A percentile compares a stretch with the other conserved stretches of the same genome.
Evolutionary conservation across 30 jellyfish, hydroid and myxozoan genomes (phyloP).

Genomic region (Mastigias papua): DNA sequence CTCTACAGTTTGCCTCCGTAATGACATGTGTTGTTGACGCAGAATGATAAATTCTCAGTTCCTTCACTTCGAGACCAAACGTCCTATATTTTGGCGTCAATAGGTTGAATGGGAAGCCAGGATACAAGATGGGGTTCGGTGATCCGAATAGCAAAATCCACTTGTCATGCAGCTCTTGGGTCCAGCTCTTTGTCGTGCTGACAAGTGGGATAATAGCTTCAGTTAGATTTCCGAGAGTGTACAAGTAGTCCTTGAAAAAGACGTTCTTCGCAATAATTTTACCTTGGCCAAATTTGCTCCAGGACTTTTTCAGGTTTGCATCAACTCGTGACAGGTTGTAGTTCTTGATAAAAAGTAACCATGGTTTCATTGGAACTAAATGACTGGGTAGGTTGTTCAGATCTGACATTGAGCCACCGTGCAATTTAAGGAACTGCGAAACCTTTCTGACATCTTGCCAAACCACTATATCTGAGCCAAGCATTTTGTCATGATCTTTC

Average conservation of each 20-base stretch:
- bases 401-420: conserved; percentile 42
- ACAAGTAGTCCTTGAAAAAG: conserved; percentile 44
- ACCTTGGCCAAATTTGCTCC: conserved; percentile 63
- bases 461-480: conserved; percentile 25
- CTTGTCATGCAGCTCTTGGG: conserved; percentile 56
- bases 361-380: conserved; percentile 51
- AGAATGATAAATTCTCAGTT: background rate
- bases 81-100: conserved; percentile 37
- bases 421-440: background rate
- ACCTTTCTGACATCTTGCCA: conserved; percentile 59
- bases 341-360: conserved; percentile 33
- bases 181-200: conserved; percentile 60
- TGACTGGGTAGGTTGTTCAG: conserved; percentile 23
- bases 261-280: background rate
- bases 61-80: conserved; percentile 25
- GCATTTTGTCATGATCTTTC: conserved; percentile 12
- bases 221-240: conserved; percentile 56
- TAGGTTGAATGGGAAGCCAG: conserved; percentile 57
- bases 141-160: conserved; percentile 66
- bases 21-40: background rate
- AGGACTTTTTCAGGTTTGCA: conserved; percentile 42
- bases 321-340: conserved; percentile 29
- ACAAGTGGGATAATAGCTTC: conserved; percentile 37
- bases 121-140: conserved; percentile 56
- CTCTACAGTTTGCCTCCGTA: conserved; percentile 11